Percentiles rank a stretch among this genome's conserved stretches.
Evolutionary conservation across 1,140 invertebrate species (phyloP).

Genomic region (Hylaeus volcanicus): DNA sequence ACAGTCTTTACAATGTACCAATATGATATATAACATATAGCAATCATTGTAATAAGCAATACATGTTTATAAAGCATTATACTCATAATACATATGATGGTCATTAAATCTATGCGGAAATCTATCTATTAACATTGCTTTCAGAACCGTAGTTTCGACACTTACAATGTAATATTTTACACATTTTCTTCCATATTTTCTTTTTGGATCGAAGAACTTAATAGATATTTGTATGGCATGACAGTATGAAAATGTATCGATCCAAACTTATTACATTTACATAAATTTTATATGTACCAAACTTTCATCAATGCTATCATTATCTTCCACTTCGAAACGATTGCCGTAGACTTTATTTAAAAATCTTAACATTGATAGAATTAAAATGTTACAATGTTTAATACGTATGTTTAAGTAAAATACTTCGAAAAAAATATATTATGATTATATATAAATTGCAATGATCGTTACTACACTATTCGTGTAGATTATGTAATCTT

Average conservation of each 20-base stretch:
- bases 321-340: background rate
- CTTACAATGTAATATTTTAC: conserved; percentile 19
- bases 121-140: conserved; percentile 13
- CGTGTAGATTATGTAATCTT: conserved; percentile 25
- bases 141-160: background rate
- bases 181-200: conserved; percentile 5
- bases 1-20: background rate
- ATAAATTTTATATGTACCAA: background rate
- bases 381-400: too few species aligned
- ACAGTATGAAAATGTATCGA: conserved; percentile 15
- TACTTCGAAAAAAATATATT: conserved; percentile 24
- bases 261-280: conserved; percentile 21
- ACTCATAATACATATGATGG: background rate
- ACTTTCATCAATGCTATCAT: background rate
- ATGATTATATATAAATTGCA: background rate
- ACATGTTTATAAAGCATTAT: conserved; percentile 8
- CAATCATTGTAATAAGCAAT: background rate
- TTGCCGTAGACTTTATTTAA: background rate
- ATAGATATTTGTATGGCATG: background rate
- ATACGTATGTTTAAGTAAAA: conserved; percentile 1
- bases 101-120: background rate
- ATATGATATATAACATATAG: background rate
- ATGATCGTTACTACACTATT: conserved; percentile 40
- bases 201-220: background rate
- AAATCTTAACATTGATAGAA: too few species aligned